Base-by-base conservation (phyloP, 2,888 invertebrate genomes). In the Leptarthrus brevirostris region DNA sequence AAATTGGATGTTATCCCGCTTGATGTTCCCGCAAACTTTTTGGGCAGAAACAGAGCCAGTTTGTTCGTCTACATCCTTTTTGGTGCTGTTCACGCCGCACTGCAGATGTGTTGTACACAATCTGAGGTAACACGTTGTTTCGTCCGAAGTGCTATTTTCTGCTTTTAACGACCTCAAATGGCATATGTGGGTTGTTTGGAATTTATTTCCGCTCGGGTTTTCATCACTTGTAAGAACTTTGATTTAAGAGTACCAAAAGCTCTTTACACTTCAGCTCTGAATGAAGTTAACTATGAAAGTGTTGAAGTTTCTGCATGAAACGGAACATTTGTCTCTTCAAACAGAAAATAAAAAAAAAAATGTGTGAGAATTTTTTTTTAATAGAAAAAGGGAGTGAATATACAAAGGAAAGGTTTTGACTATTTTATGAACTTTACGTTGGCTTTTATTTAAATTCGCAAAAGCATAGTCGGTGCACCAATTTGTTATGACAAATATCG, bases 1-100 rank as follows among this genome's bases (percentile, higher is more conserved):
- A 56, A 56, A 56, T 56, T 56, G 56, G 56, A 56, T 56, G 56
- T 56, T 56, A 56, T 56, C 56, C 56, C 26, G 56, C 30, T 56
- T 56, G 30, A 16, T 30, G 30, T 56, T 56, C 56, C 56, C 24
- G 14, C 26, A 30, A 56, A 56, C 56, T 56, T 30, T 56, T 56
- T 10, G 56, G 56, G 56, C 56, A 56, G 56, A 56, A 56, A 30
- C 30, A 30, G 26, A 30, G 16, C 56, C 26, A 30, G 56, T 56
- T 30, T 30, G 16, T 30, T 30, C 3, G 30, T 24, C 56, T 56
- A 30, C 56, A 56, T 56, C 56, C 56, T 56, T 56, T 56, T 10
- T 56, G 56, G 56, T 56, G 56, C 24, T 53, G 24, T 56, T 56
- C 22, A 56, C 56, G 30, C 34, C 56, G 56, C 56, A 56, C 56